These are phyloP conservation scores for Pangasius mekongensis DNA, from an alignment of 2,797 vertebrate species.

Conservation along the genomic window DNA sequence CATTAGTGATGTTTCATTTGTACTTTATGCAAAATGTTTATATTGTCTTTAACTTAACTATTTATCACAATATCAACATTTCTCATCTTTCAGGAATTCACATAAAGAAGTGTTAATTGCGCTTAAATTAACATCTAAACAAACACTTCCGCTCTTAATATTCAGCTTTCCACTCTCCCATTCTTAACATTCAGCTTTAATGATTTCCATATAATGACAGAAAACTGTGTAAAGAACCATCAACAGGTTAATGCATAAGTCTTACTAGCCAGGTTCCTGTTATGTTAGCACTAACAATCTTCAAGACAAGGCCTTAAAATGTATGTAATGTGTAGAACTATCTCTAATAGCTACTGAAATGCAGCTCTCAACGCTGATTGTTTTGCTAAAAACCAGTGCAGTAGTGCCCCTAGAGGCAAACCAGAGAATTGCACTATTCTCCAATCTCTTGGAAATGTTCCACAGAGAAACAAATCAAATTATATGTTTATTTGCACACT, in stretches of 20 bases:
- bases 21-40: conserved; percentile 12
- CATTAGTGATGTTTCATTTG: conserved; percentile 11
- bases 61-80: background rate
- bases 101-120: background rate
- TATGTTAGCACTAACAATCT: background rate
- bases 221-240: background rate
- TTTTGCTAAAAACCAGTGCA: conserved; percentile 47
- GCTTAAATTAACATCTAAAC: background rate
- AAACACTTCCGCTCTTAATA: background rate
- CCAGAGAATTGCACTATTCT: background rate
- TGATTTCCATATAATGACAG: background rate
- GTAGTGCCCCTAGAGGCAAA: conserved; percentile 63
- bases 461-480: background rate
- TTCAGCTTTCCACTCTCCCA: background rate
- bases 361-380: background rate
- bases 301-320: background rate
- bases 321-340: background rate
- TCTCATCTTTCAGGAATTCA: background rate
- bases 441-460: conserved; percentile 9
- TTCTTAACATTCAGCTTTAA: background rate
- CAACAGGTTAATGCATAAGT: background rate
- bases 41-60: background rate
- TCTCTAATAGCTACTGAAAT: conserved; percentile 4
- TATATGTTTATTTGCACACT: background rate
- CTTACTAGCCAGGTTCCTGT: background rate